phyloP scores from a whole-genome alignment of 1,140 invertebrate species.

The Acromyrmex charruanus region DNA sequence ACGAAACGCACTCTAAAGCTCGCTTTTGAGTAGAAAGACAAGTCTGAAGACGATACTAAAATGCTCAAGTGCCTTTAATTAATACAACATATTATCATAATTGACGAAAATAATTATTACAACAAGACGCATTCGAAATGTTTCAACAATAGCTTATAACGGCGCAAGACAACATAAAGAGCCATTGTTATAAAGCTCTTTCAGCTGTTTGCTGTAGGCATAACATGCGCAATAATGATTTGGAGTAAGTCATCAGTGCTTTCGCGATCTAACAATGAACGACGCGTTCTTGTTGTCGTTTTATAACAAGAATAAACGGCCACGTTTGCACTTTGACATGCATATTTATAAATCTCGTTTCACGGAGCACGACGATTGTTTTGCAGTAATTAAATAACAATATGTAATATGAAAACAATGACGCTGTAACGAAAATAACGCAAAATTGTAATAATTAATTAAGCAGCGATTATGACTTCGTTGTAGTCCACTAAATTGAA shows the following conservation, averaged over 20 bases:
- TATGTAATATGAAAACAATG: conserved; percentile 27
- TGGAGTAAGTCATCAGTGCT: conserved; percentile 15
- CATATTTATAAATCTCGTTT: conserved; percentile 27
- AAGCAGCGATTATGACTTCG: conserved; percentile 4
- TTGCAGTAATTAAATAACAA: conserved; percentile 22
- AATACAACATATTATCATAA: not conserved
- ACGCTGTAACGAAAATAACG: not conserved
- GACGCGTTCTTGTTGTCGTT: not conserved
- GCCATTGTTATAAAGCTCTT: not conserved
- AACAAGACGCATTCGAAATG: no score
- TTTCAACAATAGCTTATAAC: not conserved
- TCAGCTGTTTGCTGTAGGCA: not conserved
- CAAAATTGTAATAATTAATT: conserved; percentile 38
- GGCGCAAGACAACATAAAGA: conserved; percentile 1
- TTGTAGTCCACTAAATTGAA: conserved; percentile 7
- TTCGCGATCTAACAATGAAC: not conserved
- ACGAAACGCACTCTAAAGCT: not conserved
- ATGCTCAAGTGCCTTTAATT: not conserved
- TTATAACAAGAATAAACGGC: not conserved
- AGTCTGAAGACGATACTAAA: not conserved
- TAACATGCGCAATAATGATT: conserved; percentile 9
- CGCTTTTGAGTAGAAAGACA: not conserved
- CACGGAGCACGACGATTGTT: not conserved
- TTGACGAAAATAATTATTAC: not conserved
- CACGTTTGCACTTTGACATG: conserved; percentile 3